Base-by-base conservation (phyloP, 1,140 invertebrate genomes). In the Hypothenemus hampei region DNA sequence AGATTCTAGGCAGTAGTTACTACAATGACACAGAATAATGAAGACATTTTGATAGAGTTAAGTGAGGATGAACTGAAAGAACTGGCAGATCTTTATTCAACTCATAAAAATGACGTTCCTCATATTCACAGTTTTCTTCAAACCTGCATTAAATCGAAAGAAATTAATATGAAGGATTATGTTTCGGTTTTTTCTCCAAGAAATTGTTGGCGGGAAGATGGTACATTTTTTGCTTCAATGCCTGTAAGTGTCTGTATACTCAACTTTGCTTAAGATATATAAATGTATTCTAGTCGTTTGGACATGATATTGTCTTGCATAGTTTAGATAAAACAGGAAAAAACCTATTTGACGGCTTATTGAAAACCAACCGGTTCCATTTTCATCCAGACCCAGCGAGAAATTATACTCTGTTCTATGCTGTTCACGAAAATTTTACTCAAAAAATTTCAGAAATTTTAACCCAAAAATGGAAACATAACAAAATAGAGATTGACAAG, bases 281-380 rank as follows among this genome's bases (percentile, higher is more conserved):
- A 15, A 37, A n/a, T 6, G 6, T 37, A 16, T 37, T 37, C 4
- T 36, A 15, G 33, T 8, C 7, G 6, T 37, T 7, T 43, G 45
- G 45, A 10, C 48, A 50, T 18, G 48, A 50, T 19, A 50, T 50
- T 19, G n/a, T 50, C n/a, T 11, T 50, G 6, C 48, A 50, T 15
- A 50, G 48, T 18, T 16, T 50, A 11, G 48, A 50, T 13, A 13
- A 20, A 3, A 18, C 48, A 2, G 48, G 48, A 16, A 39, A 15
- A 26, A 50, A 50, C 10, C n/a, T 50, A 15, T 6, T 39, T 1
- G 6, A 50, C 3, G 48, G 36, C 8, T 11, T 50, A 1, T 16
- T n/a, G 15, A 6, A 39, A 0, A 50, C 35, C 13, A 5, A 50
- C 15, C 39, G 26, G 18, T 45, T 45, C 19, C 26, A 45, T 11